A percentile compares a stretch with the other conserved stretches of the same genome.
Conservation (phyloP, 1,140 invertebrate species). For the Drosophila suzukii region DNA sequence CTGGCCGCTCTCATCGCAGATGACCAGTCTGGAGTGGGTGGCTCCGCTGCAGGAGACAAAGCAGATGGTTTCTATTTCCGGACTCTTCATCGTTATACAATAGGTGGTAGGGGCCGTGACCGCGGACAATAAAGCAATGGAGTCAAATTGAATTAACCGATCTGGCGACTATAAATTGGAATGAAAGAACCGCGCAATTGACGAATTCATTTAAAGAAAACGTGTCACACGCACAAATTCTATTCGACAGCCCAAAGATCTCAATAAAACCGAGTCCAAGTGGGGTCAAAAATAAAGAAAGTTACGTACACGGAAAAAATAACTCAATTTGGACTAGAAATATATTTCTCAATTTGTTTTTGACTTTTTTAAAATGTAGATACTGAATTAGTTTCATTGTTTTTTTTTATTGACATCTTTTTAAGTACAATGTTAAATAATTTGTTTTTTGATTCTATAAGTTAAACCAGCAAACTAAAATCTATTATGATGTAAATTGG, state of each 20-base stretch:
- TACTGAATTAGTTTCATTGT: no score
- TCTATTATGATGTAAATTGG: no score
- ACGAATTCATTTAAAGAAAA: constrained; percentile 49
- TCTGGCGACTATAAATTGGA: constrained; percentile 48
- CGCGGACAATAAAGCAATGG: constrained; percentile 30
- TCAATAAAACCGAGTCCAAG: constrained; percentile 12
- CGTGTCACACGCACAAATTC: constrained; percentile 45
- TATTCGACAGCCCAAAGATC: constrained; percentile 22
- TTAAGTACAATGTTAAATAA: neutral
- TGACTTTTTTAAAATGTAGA: no score
- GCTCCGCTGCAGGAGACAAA: constrained; percentile 88
- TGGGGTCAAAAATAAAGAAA: constrained; percentile 18
- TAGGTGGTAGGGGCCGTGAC: constrained; percentile 51
- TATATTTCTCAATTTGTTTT: no score
- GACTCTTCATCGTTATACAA: constrained; percentile 40
- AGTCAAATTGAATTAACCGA: constrained; percentile 63
- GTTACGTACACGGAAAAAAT: neutral
- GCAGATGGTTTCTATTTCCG: constrained; percentile 29
- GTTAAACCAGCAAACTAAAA: no score
- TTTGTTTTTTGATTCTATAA: no score
- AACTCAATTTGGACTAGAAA: neutral
- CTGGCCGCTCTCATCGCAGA: constrained; percentile 90
- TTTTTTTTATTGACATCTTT: no score
- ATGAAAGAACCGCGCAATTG: constrained; percentile 46
- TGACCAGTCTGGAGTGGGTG: constrained; percentile 91